Evolutionary conservation across 2,888 invertebrate genomes (phyloP).

Genomic region (Tricholauxania praeusta): DNA sequence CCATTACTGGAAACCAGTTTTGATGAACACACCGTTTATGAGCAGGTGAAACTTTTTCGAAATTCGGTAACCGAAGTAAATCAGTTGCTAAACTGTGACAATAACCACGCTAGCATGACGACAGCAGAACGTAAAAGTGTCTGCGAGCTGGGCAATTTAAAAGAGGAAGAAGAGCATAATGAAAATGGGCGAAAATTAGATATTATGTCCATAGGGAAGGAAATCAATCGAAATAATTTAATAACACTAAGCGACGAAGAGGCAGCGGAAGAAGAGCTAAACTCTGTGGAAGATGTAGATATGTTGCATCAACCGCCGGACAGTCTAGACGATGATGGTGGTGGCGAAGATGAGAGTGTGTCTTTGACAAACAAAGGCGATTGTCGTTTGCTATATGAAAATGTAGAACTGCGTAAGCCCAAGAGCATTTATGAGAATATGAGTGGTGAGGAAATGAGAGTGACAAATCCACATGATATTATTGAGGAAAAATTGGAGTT

Average conservation of each 20-base stretch:
- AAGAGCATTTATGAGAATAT: conserved; percentile 65
- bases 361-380: conserved; percentile 49
- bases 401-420: conserved; percentile 66
- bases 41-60: conserved; percentile 81
- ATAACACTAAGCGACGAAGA: conserved; percentile 16
- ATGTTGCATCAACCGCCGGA: conserved; percentile 43
- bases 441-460: conserved; percentile 62
- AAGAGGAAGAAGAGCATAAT: conserved; percentile 48
- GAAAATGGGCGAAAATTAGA: conserved; percentile 34
- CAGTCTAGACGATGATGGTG: conserved; percentile 3
- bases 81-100: conserved; percentile 68
- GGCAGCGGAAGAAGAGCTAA: neutral
- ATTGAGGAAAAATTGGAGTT: conserved; percentile 52
- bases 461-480: neutral
- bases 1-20: conserved; percentile 73
- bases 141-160: conserved; percentile 51
- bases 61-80: conserved; percentile 82
- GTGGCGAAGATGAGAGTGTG: conserved; percentile 36
- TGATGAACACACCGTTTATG: conserved; percentile 74
- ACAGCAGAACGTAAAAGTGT: neutral
- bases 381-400: conserved; percentile 64
- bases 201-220: neutral
- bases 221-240: conserved; percentile 10
- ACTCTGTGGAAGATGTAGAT: conserved; percentile 42
- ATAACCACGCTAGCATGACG: conserved; percentile 41